Percentiles rank a stretch among this genome's conserved stretches.
Conservation (phyloP, 1,140 invertebrate genomes). For the Megathymus violae region DNA sequence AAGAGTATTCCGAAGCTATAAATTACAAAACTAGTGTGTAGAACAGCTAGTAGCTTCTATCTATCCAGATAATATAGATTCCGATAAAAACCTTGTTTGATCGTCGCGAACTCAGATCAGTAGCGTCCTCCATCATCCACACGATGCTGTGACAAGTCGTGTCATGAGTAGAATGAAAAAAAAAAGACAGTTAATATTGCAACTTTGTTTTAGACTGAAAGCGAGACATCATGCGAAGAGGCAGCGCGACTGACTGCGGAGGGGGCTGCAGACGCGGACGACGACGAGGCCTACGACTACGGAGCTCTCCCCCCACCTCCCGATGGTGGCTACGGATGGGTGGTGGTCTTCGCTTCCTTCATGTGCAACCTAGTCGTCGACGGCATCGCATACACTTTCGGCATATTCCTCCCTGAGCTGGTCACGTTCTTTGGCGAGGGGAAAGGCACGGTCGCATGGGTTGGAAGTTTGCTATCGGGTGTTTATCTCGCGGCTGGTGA, state of each 20-base stretch:
- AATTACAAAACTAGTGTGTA: too few relatives aligned
- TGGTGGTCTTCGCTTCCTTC: slow-evolving; percentile 97
- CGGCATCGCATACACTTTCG: slow-evolving; percentile 97
- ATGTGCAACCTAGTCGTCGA: slow-evolving; percentile 99
- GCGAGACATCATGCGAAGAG: slow-evolving; percentile 92
- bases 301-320: slow-evolving; percentile 92
- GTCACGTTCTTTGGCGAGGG: slow-evolving; percentile 92
- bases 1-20: too few relatives aligned
- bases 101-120: too few relatives aligned
- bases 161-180: too few relatives aligned
- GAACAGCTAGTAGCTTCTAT: too few relatives aligned
- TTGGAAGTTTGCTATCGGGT: slow-evolving; percentile 96
- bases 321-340: slow-evolving; percentile 96
- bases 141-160: too few relatives aligned
- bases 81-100: too few relatives aligned
- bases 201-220: slow-evolving; percentile 89
- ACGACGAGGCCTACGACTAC: slow-evolving; percentile 89
- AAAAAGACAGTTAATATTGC: background rate
- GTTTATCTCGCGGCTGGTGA: slow-evolving; percentile 96
- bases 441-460: slow-evolving; percentile 96
- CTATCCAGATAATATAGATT: too few relatives aligned
- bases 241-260: slow-evolving; percentile 88
- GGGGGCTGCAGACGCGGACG: slow-evolving; percentile 87
- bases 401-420: slow-evolving; percentile 93
- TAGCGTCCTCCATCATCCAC: too few relatives aligned